Base-by-base conservation (phyloP, 2,113 vertebrate genomes). In the Trachemys scripta region DNA sequence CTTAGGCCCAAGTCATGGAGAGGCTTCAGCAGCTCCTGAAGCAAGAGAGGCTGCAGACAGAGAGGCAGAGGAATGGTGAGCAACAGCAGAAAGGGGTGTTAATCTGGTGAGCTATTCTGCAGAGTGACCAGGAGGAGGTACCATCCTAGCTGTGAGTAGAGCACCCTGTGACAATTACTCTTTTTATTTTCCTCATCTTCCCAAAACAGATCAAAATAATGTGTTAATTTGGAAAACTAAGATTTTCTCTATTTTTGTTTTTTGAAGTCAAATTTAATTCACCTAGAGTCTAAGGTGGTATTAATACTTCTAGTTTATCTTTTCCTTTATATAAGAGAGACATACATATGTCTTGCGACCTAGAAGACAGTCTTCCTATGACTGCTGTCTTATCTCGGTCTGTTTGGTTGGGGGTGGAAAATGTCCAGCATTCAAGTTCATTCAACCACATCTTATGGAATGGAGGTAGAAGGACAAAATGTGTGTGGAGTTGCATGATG, bases 161-260 rank as follows among this genome's bases (percentile, higher is more conserved):
- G 24, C 56, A 57, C 24, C 56, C 24, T 2, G 24, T 57, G 56
- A 57, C 56, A 57, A 25, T 57, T 57, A 57, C 24, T 57, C 50
- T 24, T 24, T 54, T 57, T 25, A 57, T 57, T 57, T 57, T 57
- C 56, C 56, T 57, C 56, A 57, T 57, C 10, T 57, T 57, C 56
- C 56, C 56, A 10, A 57, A 25, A 57, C 56, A 25, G 24, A 25
- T 57, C 56, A 57, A 57, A 57, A 57, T 56, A 24, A 56, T 57
- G 56, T 25, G 24, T 57, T 57, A 25, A 57, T 57, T 24, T 57
- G 56, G 56, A 57, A 57, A 25, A 4, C 22, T 56, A 56, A 24
- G 54, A 56, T 56, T 20, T 25, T 50, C 1, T 79, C 84, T 85
- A 62, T 57, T 84, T 93, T 79, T 94, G 17, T 80, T 93, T 90